Conservation (phyloP, 2,797 vertebrate species). For the Labroides dimidiatus region DNA sequence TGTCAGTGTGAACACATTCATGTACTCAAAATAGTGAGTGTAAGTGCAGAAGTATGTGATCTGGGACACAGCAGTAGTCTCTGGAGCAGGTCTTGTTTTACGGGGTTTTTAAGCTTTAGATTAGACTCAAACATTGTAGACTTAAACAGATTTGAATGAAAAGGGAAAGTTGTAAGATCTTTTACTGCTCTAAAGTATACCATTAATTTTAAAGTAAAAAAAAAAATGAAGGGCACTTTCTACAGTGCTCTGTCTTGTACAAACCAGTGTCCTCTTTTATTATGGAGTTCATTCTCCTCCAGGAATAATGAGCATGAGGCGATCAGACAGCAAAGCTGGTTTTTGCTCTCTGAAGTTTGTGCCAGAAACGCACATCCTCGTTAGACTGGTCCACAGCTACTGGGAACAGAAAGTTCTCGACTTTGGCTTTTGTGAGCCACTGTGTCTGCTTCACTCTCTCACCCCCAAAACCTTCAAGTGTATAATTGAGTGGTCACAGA, state of each 20-base stretch:
- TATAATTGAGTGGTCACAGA: slow-evolving; percentile 71
- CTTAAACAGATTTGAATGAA: slow-evolving; percentile 17
- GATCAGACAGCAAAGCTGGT: slow-evolving; percentile 70
- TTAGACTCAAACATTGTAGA: slow-evolving; percentile 4
- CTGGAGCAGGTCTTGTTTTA: background rate
- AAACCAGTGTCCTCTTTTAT: slow-evolving; percentile 62
- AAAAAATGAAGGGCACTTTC: slow-evolving; percentile 14
- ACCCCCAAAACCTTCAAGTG: slow-evolving; percentile 58
- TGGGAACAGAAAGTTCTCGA: slow-evolving; percentile 67
- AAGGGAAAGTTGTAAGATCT: slow-evolving; percentile 6
- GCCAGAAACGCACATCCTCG: slow-evolving; percentile 70
- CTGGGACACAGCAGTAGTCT: no score
- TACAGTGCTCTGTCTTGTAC: slow-evolving; percentile 43
- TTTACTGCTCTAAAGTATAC: slow-evolving; percentile 10
- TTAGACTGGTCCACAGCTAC: slow-evolving; percentile 66
- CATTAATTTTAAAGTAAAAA: no score
- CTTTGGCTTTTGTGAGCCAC: slow-evolving; percentile 53
- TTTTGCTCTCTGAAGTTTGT: slow-evolving; percentile 65
- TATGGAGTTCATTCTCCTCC: slow-evolving; percentile 50
- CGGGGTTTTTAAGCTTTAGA: slow-evolving; percentile 15
- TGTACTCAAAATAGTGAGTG: no score
- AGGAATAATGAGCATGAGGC: slow-evolving; percentile 73
- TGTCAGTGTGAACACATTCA: no score
- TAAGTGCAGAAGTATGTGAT: no score
- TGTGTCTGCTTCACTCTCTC: slow-evolving; percentile 67